These are phyloP conservation scores for Heliconius congener DNA, from an alignment of 1,140 invertebrate species.

Conservation along the genomic window DNA sequence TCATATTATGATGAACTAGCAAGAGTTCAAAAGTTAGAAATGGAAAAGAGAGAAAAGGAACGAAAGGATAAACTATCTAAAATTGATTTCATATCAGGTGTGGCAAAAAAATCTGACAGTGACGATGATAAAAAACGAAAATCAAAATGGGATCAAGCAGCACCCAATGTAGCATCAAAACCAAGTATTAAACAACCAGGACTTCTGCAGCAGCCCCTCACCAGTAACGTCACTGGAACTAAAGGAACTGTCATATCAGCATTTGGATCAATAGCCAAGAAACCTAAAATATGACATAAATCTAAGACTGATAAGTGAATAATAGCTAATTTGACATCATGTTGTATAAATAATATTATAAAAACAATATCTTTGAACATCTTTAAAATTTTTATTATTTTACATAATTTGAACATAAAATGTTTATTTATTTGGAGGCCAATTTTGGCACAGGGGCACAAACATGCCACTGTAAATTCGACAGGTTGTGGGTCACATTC, in stretches of 20 bases:
- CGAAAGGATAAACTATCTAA: slow-evolving; percentile 92
- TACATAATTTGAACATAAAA: no score
- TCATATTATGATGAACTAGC: slow-evolving; percentile 97
- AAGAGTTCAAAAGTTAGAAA: slow-evolving; percentile 93
- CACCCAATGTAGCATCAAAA: slow-evolving; percentile 81
- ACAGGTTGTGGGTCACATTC: no score
- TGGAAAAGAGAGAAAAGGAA: slow-evolving; percentile 95
- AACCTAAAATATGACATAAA: slow-evolving; percentile 78
- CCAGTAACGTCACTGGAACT: slow-evolving; percentile 89
- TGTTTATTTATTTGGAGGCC: no score
- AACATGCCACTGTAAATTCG: no score
- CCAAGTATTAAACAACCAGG: slow-evolving; percentile 83
- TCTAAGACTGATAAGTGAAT: slow-evolving; percentile 18
- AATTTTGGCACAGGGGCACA: no score
- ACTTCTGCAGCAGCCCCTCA: slow-evolving; percentile 86
- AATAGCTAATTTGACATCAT: neutral
- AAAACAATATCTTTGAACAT: neutral
- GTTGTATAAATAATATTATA: neutral
- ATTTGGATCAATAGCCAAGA: slow-evolving; percentile 93
- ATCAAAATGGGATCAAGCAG: slow-evolving; percentile 95
- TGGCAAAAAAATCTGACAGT: slow-evolving; percentile 86
- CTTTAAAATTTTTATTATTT: no score
- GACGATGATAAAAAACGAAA: slow-evolving; percentile 90
- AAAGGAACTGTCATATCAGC: slow-evolving; percentile 94
- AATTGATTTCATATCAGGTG: slow-evolving; percentile 93